phyloP scores from a whole-genome alignment of 2,888 invertebrate species.

The Scelioninae gen. 1 region DNA sequence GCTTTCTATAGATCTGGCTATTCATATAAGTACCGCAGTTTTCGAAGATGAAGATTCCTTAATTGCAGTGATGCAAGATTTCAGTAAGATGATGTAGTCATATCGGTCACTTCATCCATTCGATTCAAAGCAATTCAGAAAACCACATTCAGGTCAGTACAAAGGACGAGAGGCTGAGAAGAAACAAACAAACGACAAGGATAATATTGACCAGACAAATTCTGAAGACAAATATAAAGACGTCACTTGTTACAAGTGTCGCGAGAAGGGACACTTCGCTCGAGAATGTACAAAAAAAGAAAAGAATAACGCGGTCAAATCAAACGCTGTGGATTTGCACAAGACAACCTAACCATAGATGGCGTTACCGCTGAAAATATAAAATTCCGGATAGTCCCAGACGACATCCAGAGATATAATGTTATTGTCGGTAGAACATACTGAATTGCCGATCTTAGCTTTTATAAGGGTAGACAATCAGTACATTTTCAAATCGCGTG shows the following conservation, averaged over 20 bases:
- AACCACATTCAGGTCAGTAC: background rate
- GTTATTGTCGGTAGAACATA: conserved; percentile 16
- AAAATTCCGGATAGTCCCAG: conserved; percentile 27
- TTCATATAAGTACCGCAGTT: background rate
- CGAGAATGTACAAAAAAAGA: too few relatives aligned
- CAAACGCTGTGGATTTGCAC: conserved; percentile 42
- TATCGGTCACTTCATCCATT: background rate
- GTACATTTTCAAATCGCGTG: too few relatives aligned
- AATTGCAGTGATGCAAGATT: background rate
- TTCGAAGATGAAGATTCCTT: background rate
- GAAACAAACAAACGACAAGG: too few relatives aligned
- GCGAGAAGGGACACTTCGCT: too few relatives aligned
- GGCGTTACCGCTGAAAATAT: conserved; percentile 59
- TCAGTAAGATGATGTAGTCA: background rate
- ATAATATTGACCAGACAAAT: too few relatives aligned
- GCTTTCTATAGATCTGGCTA: background rate
- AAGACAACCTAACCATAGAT: conserved; percentile 54
- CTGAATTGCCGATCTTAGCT: conserved; percentile 15
- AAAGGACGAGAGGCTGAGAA: background rate
- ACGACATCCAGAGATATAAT: conserved; percentile 11
- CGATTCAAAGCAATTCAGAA: background rate
- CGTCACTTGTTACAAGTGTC: too few relatives aligned
- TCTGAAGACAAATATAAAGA: too few relatives aligned
- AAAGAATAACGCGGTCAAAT: background rate
- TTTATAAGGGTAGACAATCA: background rate